phyloP scores from a whole-genome alignment of 2,797 vertebrate species.

The Poliocrania exsul region DNA sequence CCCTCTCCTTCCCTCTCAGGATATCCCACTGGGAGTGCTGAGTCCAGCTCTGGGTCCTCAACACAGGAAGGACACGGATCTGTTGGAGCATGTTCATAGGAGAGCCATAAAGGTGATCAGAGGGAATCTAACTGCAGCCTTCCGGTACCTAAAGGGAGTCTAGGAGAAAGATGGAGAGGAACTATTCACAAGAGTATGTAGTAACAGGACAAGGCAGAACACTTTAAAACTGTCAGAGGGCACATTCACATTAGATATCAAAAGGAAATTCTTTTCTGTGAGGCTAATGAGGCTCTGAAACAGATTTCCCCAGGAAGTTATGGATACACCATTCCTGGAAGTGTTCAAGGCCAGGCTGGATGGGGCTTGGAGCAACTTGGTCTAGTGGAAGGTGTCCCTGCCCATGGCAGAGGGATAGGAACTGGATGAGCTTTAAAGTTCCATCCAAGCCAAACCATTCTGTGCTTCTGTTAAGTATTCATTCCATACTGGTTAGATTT shows the following conservation, averaged over 20 bases:
- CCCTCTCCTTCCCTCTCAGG: background rate
- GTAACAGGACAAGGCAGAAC: background rate
- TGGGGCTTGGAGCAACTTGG: background rate
- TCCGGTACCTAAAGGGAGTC: background rate
- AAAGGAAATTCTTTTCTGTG: background rate
- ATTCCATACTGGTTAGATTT: background rate
- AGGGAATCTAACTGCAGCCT: background rate
- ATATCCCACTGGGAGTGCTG: background rate
- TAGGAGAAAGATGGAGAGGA: background rate
- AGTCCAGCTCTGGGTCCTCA: background rate
- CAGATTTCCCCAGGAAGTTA: background rate
- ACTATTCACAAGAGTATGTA: background rate
- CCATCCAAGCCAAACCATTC: background rate
- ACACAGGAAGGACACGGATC: background rate
- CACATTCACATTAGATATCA: background rate
- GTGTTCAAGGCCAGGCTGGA: background rate
- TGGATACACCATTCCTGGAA: background rate
- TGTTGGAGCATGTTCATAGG: background rate
- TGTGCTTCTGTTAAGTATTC: background rate
- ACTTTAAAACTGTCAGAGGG: background rate
- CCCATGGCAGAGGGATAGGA: background rate
- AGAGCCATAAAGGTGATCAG: background rate
- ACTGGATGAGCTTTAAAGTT: background rate
- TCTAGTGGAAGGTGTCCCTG: background rate
- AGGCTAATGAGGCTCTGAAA: background rate